Conservation (phyloP, 2,888 invertebrate genomes). For the Nomada ferruginata region DNA sequence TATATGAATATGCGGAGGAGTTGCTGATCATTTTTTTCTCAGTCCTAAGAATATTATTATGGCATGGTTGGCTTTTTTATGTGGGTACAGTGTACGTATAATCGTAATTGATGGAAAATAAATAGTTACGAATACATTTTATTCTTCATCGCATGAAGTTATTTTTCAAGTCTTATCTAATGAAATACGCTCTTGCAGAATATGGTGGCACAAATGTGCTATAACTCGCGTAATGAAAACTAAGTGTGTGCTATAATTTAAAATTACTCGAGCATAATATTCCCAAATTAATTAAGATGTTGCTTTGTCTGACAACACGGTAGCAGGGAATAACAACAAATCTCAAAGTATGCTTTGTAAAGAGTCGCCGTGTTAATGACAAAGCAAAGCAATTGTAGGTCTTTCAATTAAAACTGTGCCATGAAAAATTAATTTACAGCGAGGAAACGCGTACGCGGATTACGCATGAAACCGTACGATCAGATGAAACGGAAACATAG, state of each 20-base stretch:
- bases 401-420: background rate
- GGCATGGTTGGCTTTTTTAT: background rate
- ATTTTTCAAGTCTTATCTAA: too few species aligned
- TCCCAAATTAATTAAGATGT: too few species aligned
- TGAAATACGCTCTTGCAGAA: too few species aligned
- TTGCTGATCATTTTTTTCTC: background rate
- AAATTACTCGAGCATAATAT: too few species aligned
- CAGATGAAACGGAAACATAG: background rate
- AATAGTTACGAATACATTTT: too few species aligned
- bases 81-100: too few species aligned
- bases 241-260: too few species aligned
- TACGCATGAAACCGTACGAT: background rate
- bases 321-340: background rate
- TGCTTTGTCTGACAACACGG: too few species aligned
- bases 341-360: background rate
- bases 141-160: too few species aligned
- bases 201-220: too few species aligned
- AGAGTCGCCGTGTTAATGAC: background rate
- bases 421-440: slow-evolving; percentile 7
- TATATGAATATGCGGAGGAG: background rate
- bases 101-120: too few species aligned
- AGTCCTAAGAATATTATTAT: background rate
- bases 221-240: too few species aligned
- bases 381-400: background rate
- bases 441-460: background rate